Conservation (phyloP, 2,797 vertebrate genomes). For the Glossophaga mutica region DNA sequence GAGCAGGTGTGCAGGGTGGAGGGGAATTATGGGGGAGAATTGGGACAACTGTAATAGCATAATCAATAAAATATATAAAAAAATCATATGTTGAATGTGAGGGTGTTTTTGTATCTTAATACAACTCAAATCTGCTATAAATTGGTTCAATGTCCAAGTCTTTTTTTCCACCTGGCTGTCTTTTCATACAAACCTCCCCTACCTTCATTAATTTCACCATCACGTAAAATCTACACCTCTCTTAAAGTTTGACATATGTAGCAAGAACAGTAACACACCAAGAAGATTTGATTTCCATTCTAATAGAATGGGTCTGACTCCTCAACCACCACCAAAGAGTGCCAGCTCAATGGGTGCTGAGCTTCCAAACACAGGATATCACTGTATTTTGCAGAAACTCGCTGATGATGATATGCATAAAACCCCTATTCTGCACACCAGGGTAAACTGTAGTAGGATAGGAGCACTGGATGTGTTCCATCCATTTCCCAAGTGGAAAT, state of each 20-base stretch:
- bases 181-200: not conserved
- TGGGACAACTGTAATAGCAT: too few relatives aligned
- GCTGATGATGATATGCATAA: too few relatives aligned
- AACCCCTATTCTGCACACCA: not conserved
- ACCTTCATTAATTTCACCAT: not conserved
- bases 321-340: not conserved
- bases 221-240: not conserved
- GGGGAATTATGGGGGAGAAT: too few relatives aligned
- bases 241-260: not conserved
- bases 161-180: not conserved
- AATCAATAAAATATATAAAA: too few relatives aligned
- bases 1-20: too few relatives aligned
- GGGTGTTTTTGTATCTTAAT: not conserved
- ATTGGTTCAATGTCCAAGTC: not conserved
- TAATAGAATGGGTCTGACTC: not conserved
- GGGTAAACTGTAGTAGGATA: not conserved
- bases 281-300: not conserved
- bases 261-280: not conserved
- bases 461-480: not conserved
- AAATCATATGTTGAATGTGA: not conserved
- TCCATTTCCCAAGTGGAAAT: not conserved
- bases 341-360: not conserved
- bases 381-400: not conserved
- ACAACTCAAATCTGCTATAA: not conserved
- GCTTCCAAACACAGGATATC: not conserved